These are phyloP conservation scores for Eueides isabella DNA, from an alignment of 1,140 invertebrate species.

Conservation along the genomic window DNA sequence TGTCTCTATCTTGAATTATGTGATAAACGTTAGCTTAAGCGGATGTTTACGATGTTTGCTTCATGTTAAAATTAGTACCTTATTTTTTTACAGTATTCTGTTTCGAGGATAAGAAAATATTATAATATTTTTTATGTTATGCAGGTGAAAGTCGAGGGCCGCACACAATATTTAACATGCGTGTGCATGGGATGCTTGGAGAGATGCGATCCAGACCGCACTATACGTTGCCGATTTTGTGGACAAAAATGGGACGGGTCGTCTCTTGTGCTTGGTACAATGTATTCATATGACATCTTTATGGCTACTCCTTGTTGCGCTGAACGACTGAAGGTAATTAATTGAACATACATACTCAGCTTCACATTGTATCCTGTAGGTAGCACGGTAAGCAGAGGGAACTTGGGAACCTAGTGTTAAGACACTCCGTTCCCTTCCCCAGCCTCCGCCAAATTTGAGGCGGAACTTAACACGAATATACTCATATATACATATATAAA, in stretches of 20 bases:
- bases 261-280: conserved; percentile 95
- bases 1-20: conserved; percentile 73
- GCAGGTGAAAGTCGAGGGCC: conserved; percentile 93
- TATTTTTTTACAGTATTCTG: conserved; percentile 7
- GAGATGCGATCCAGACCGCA: conserved; percentile 88
- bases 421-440: too few relatives aligned
- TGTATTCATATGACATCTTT: conserved; percentile 99
- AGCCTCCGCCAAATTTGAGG: too few relatives aligned
- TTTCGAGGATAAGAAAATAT: not conserved
- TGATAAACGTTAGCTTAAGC: conserved; percentile 50
- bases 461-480: too few relatives aligned
- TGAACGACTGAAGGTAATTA: conserved; percentile 93
- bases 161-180: conserved; percentile 94
- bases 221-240: conserved; percentile 91
- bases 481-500: too few relatives aligned
- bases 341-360: too few relatives aligned
- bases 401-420: too few relatives aligned
- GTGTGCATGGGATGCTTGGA: conserved; percentile 97
- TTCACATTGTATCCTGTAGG: too few relatives aligned
- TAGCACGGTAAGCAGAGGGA: too few relatives aligned
- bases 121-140: conserved; percentile 12
- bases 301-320: conserved; percentile 97
- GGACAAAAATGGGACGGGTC: conserved; percentile 95
- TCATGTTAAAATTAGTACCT: conserved; percentile 63
- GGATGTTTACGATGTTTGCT: conserved; percentile 64